Percentiles rank a stretch among this genome's conserved stretches.
phyloP scores from a whole-genome alignment of 1,140 invertebrate species.

The Drosophila sulfurigaster region DNA sequence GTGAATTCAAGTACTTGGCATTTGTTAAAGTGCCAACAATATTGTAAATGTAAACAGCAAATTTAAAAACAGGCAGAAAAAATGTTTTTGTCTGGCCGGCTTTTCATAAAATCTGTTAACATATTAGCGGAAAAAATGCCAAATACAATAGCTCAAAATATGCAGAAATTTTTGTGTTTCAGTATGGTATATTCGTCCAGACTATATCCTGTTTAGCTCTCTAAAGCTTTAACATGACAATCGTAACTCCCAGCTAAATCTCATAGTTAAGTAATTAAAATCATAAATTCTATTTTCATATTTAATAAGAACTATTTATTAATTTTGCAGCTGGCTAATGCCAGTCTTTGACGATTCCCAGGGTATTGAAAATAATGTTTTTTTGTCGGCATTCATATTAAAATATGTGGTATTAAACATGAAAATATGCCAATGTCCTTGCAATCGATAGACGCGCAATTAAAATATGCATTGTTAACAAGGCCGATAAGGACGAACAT shows the following conservation, averaged over 20 bases:
- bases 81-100: conserved; percentile 41
- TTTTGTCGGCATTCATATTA: not conserved
- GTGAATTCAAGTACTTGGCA: conserved; percentile 37
- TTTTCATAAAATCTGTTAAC: conserved; percentile 51
- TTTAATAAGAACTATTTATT: not conserved
- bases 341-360: not conserved
- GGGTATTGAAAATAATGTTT: not conserved
- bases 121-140: conserved; percentile 16
- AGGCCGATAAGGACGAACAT: conserved; percentile 36
- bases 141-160: conserved; percentile 20
- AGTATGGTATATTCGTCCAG: not conserved
- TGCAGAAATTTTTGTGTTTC: conserved; percentile 1
- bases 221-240: too few species aligned
- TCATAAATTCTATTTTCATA: not conserved
- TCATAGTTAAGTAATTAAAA: too few species aligned
- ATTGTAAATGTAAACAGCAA: conserved; percentile 43
- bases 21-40: conserved; percentile 56
- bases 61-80: conserved; percentile 11
- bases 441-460: conserved; percentile 60
- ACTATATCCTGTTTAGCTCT: not conserved
- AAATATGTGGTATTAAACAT: conserved; percentile 21
- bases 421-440: conserved; percentile 53
- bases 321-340: not conserved
- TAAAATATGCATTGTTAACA: conserved; percentile 72
- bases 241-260: too few species aligned